Evolutionary conservation across 1,140 invertebrate genomes (phyloP), one percentile per base, ranked within the genome.

Genomic region (Helicoverpa zea): DNA sequence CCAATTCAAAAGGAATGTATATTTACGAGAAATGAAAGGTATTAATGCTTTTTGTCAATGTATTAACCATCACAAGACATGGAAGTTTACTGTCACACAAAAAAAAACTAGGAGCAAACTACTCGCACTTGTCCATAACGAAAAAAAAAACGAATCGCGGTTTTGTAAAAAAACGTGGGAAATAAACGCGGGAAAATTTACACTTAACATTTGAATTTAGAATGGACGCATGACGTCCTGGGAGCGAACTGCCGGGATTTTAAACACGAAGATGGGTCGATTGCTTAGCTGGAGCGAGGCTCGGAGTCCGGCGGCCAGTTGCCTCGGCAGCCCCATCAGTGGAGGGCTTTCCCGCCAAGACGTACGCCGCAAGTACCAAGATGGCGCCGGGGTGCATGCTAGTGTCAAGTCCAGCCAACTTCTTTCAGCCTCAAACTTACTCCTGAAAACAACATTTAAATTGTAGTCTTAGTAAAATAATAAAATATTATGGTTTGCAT

Each of bases 331-430:
- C 3, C 88, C 87, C 85, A 89, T 87, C 30, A 89, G 77, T 2
- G 86, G 87, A 3, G 88, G 86, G 16, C 81, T 83, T 75, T 90
- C 87, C 14, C 90, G 88, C 90, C 90, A 91, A 14, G 89, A 82
- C 9, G 85, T 91, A 35, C 90, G 87, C 13, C 90, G 84, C 10
- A 91, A 79, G 74, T 91, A 91, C 90, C 90, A 91, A 70, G 87
- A 90, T 79, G 86, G 86, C 75, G 85, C 84, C 16, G 88, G 84
- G 12, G 86, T 72, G 64, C 85, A 88, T 9, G 87, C 86, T 12
- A 88, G 51, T 64, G 85, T 87, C 23, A 91, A 83, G 58, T 89
- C 88, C 18, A 89, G 58, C 87, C 87, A 91, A 70, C 81, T 88
- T 30, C 72, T 84, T 14, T 87, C 86, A 5, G 79, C 58, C 43